Conservation (phyloP, 2,113 vertebrate genomes). For the Pica pica region DNA sequence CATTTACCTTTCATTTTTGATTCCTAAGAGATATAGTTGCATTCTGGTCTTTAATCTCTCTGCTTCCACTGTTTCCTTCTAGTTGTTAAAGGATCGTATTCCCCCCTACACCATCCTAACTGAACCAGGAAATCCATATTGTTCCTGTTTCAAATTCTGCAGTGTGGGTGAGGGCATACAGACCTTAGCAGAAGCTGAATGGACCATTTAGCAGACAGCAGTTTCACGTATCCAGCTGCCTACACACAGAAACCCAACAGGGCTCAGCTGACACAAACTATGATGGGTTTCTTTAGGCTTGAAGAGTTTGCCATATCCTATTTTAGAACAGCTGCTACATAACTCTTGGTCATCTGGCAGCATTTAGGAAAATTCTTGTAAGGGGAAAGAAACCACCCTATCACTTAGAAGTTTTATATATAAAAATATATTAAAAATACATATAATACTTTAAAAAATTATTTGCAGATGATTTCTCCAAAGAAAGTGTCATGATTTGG, state of each 20-base stretch:
- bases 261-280: not conserved
- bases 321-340: conserved; percentile 49
- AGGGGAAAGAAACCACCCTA: not conserved
- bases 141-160: conserved; percentile 5
- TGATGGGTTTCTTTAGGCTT: conserved; percentile 27
- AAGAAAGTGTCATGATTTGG: conserved; percentile 11
- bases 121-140: not conserved
- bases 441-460: not conserved
- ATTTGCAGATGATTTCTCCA: conserved; percentile 31
- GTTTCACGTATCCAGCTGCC: conserved; percentile 19
- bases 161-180: not conserved
- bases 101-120: not conserved
- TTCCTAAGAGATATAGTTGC: not conserved
- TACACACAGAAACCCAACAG: conserved; percentile 44
- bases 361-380: conserved; percentile 45
- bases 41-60: not conserved
- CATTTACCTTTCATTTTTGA: not conserved
- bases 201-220: conserved; percentile 39
- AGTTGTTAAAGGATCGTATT: not conserved
- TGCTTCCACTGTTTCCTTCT: conserved; percentile 3
- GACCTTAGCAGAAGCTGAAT: conserved; percentile 40
- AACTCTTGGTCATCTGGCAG: conserved; percentile 37
- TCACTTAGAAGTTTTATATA: conserved; percentile 1
- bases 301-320: conserved; percentile 34
- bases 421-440: not conserved